phyloP scores from a whole-genome alignment of 1,140 invertebrate species.

The Drosophila jambulina region DNA sequence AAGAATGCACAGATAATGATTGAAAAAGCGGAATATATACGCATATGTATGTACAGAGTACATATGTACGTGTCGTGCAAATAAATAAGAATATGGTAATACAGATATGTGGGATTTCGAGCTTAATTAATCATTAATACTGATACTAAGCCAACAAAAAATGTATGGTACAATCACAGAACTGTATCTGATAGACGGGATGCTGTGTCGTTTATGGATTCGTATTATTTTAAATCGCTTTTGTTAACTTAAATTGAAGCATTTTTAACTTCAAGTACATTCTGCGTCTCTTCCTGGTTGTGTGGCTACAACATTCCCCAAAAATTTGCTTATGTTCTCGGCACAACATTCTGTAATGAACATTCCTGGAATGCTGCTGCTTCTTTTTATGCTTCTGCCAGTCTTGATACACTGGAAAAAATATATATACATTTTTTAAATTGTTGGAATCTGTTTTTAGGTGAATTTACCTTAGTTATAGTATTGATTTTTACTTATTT shows the following conservation, averaged over 20 bases:
- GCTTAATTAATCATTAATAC: constrained; percentile 31
- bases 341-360: constrained; percentile 23
- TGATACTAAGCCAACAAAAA: background rate
- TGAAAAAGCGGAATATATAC: constrained; percentile 11
- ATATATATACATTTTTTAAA: no score
- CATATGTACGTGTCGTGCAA: constrained; percentile 8
- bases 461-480: no score
- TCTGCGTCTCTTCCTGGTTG: background rate
- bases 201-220: background rate
- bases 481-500: no score
- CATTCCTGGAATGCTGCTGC: constrained; percentile 7
- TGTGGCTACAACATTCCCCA: background rate
- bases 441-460: background rate
- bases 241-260: no score
- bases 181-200: background rate
- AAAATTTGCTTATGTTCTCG: constrained; percentile 17
- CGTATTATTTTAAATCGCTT: background rate
- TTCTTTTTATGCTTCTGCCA: background rate
- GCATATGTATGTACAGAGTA: background rate
- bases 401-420: constrained; percentile 3
- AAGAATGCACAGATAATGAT: constrained; percentile 42
- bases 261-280: background rate
- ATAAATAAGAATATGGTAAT: constrained; percentile 14
- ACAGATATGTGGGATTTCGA: constrained; percentile 8
- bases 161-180: background rate